Percentiles rank a stretch among this genome's conserved stretches.
phyloP scores from a whole-genome alignment of 2,888 invertebrate species.

The Himalopsyche anomala region DNA sequence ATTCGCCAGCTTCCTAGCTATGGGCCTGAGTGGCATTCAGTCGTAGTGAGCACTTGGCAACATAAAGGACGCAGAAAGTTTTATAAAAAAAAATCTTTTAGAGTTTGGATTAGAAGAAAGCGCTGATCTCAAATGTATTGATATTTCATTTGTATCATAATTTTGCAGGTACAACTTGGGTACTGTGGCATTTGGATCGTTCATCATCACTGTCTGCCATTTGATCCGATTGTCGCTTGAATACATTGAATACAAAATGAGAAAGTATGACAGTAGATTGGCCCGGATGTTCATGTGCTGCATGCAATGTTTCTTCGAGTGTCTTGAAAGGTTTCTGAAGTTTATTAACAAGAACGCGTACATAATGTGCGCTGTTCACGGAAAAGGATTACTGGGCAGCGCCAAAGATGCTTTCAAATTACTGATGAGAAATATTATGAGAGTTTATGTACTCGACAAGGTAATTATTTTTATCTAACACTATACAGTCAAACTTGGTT shows the following conservation, averaged over 20 bases:
- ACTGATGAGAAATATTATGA: conserved; percentile 88
- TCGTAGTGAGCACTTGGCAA: too few relatives aligned
- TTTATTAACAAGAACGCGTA: conserved; percentile 93
- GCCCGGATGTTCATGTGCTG: conserved; percentile 84
- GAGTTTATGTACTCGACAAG: conserved; percentile 88
- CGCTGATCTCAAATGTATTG: too few relatives aligned
- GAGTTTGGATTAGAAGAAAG: background rate
- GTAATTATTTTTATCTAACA: conserved; percentile 70
- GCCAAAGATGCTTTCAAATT: conserved; percentile 93
- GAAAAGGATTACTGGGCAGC: conserved; percentile 92
- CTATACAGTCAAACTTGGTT: too few relatives aligned
- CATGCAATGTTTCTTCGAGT: conserved; percentile 90
- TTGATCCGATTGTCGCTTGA: conserved; percentile 90
- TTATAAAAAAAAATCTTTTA: conserved; percentile 52
- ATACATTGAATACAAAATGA: conserved; percentile 89
- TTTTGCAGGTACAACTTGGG: conserved; percentile 87
- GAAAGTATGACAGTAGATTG: conserved; percentile 85
- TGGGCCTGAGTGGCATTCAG: too few relatives aligned
- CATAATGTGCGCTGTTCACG: conserved; percentile 97
- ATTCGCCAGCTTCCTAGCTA: too few relatives aligned
- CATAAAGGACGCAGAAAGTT: too few relatives aligned
- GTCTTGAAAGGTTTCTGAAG: conserved; percentile 90
- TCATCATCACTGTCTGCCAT: conserved; percentile 93
- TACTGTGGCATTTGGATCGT: conserved; percentile 93
- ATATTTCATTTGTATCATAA: background rate